These are phyloP conservation scores for Celastrina argiolus DNA, from an alignment of 2,888 invertebrate genomes.

Conservation along the genomic window DNA sequence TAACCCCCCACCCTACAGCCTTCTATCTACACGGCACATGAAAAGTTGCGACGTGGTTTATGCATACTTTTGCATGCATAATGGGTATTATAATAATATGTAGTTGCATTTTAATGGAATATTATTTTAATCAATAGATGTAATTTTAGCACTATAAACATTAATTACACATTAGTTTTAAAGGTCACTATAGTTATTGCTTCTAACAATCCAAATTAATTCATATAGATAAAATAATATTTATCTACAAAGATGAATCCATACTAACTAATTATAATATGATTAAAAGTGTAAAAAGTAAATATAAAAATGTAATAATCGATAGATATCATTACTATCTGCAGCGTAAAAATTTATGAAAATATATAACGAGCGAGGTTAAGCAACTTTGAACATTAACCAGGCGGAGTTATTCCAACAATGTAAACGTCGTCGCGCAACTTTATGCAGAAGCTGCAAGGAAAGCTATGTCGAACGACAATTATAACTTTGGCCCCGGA, in stretches of 20 bases:
- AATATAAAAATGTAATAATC: background rate
- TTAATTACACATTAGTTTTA: no score
- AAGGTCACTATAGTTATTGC: no score
- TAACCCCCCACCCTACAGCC: constrained; percentile 41
- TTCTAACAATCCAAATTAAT: no score
- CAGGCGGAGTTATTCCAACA: constrained; percentile 69
- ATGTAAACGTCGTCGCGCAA: constrained; percentile 63
- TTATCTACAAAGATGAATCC: no score
- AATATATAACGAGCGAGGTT: constrained; percentile 36
- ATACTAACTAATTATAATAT: no score
- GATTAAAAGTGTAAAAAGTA: background rate
- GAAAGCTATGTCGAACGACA: constrained; percentile 75
- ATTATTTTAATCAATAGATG: no score
- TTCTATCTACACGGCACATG: constrained; percentile 58
- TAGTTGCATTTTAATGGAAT: background rate
- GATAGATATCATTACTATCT: background rate
- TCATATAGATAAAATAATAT: no score
- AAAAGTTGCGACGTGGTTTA: constrained; percentile 61
- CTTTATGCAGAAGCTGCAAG: constrained; percentile 71
- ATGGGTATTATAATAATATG: background rate
- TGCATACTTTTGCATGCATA: constrained; percentile 47
- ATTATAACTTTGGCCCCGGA: constrained; percentile 74
- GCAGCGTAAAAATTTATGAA: constrained; percentile 31
- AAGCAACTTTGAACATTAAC: constrained; percentile 63
- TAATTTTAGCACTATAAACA: no score